These are phyloP conservation scores for Neolamprologus falcicula DNA, from an alignment of 2,113 vertebrate species.

Conservation along the genomic window DNA sequence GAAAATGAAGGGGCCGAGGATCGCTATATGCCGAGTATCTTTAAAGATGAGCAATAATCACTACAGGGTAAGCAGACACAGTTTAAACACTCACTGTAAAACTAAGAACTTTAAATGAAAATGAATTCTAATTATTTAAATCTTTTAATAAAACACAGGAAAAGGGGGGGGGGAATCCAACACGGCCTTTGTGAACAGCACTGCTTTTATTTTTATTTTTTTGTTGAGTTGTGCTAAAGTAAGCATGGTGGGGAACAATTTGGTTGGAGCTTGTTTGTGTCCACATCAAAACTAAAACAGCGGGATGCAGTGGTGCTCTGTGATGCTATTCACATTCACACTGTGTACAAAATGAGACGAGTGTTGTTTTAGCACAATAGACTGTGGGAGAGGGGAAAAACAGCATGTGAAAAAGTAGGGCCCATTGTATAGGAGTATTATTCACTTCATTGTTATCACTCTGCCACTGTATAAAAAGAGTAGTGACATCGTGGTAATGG, in stretches of 20 bases:
- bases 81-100: background rate
- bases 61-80: background rate
- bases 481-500: conserved; percentile 44
- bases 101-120: background rate
- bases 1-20: conserved; percentile 45
- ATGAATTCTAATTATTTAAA: background rate
- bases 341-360: conserved; percentile 57
- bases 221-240: conserved; percentile 12
- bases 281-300: conserved; percentile 47
- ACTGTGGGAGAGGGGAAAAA: conserved; percentile 27
- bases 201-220: background rate
- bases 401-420: conserved; percentile 61
- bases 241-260: conserved; percentile 23
- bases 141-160: background rate
- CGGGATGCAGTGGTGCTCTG: conserved; percentile 35
- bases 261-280: conserved; percentile 36
- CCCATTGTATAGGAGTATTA: conserved; percentile 60
- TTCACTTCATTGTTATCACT: conserved; percentile 60
- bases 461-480: conserved; percentile 49
- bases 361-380: conserved; percentile 64
- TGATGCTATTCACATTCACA: conserved; percentile 58
- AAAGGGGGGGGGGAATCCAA: background rate
- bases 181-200: background rate
- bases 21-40: background rate
- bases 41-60: conserved; percentile 25